Evolutionary conservation across 2,797 vertebrate genomes (phyloP).

Genomic region (Micrastur ruficollis): DNA sequence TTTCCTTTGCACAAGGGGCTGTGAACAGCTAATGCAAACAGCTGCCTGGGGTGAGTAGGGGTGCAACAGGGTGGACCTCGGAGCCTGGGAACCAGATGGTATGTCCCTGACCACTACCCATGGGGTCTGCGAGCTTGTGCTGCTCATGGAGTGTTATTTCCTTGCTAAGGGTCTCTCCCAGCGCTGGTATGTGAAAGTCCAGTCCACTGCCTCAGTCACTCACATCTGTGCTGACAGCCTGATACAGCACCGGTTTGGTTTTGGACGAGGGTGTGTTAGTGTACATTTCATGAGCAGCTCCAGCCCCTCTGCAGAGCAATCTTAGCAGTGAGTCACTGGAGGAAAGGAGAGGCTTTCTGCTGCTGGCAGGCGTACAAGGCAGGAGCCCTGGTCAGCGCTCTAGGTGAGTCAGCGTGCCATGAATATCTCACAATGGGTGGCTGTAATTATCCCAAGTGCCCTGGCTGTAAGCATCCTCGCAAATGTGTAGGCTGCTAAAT

Average conservation of each 20-base stretch:
- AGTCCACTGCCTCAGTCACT: fast-evolving
- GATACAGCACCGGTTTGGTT: neutral
- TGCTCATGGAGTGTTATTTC: fast-evolving
- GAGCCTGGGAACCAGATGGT: fast-evolving
- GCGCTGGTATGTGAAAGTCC: neutral
- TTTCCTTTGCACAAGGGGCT: neutral
- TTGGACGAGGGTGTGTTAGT: neutral
- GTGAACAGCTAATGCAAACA: neutral
- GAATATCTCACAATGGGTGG: neutral
- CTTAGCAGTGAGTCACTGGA: neutral
- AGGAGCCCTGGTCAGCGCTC: neutral
- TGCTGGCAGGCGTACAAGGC: neutral
- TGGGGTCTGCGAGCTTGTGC: neutral
- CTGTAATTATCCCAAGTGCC: neutral
- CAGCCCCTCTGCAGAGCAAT: neutral
- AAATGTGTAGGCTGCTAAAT: neutral
- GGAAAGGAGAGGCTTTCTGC: neutral
- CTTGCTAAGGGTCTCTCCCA: neutral
- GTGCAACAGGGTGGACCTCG: neutral
- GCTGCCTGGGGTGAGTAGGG: neutral
- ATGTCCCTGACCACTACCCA: fast-evolving
- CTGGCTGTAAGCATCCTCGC: neutral
- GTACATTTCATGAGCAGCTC: neutral
- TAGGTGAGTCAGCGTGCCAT: neutral
- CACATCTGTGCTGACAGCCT: neutral